These are phyloP conservation scores for Pinna nobilis DNA, from an alignment of 1,140 invertebrate species.

Conservation along the genomic window DNA sequence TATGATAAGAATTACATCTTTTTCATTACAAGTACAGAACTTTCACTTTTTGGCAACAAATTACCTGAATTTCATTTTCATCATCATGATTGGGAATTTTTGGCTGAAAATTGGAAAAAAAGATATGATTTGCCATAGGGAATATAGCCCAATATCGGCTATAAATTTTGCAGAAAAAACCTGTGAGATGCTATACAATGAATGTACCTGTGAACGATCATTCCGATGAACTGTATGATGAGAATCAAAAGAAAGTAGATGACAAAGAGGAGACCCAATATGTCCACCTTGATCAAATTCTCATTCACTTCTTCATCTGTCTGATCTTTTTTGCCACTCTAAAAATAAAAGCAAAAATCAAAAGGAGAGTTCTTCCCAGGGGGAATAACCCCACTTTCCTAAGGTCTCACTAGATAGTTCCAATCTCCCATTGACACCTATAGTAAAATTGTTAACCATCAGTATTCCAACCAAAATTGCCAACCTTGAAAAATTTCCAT, in stretches of 20 bases:
- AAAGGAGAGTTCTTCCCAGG: too few species aligned
- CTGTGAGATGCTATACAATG: background rate
- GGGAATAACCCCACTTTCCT: background rate
- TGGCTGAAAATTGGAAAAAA: too few species aligned
- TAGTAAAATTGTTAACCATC: background rate
- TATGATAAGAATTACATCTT: too few species aligned
- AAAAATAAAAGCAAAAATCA: background rate
- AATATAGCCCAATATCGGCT: too few species aligned
- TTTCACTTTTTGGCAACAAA: too few species aligned
- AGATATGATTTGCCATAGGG: too few species aligned
- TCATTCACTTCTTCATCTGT: conserved; percentile 31
- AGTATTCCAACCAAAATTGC: background rate
- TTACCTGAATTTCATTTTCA: too few species aligned
- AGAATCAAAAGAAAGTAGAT: conserved; percentile 74
- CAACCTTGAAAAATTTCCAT: background rate
- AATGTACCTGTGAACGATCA: conserved; percentile 24
- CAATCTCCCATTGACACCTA: background rate
- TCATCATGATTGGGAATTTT: too few species aligned
- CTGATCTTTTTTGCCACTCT: background rate
- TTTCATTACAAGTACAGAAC: background rate
- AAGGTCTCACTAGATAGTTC: background rate
- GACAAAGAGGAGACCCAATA: conserved; percentile 64
- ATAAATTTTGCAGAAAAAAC: too few species aligned
- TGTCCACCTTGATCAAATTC: conserved; percentile 48
- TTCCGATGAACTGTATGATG: conserved; percentile 74